These are phyloP conservation scores for Elephas maximus DNA, from an alignment of 2,113 vertebrate species.

Conservation along the genomic window DNA sequence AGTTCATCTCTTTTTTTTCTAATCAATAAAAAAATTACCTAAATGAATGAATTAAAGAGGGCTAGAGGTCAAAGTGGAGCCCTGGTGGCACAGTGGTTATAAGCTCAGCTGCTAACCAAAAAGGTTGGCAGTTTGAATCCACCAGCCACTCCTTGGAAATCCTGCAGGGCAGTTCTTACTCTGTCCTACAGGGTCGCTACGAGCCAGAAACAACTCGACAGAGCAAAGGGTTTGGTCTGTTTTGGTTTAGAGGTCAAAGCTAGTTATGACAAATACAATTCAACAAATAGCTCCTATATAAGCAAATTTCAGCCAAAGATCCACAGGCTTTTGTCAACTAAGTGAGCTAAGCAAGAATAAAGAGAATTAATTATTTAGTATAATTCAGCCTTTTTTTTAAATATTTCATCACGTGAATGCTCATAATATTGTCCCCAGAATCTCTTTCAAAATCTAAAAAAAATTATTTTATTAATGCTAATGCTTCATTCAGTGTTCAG, in stretches of 20 bases:
- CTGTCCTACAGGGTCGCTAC: too few relatives aligned
- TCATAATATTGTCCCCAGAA: background rate
- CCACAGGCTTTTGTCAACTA: background rate
- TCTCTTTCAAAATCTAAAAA: constrained; percentile 20
- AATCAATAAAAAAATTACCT: background rate
- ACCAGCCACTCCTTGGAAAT: too few relatives aligned
- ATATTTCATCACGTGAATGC: background rate
- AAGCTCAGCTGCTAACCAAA: too few relatives aligned
- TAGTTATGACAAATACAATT: background rate
- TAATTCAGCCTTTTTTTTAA: constrained; percentile 21
- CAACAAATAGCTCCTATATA: constrained; percentile 19
- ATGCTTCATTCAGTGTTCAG: background rate
- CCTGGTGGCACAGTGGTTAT: too few relatives aligned
- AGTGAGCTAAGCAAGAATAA: background rate
- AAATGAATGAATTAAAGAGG: constrained; percentile 21
- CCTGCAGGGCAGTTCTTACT: too few relatives aligned
- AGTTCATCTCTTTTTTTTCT: background rate
- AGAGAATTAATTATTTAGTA: background rate
- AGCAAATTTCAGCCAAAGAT: background rate
- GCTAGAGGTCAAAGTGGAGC: background rate
- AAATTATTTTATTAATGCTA: constrained; percentile 39
- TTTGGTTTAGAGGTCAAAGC: background rate
- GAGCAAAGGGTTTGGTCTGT: too few relatives aligned
- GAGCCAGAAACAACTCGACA: too few relatives aligned
- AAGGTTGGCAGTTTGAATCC: too few relatives aligned